These are phyloP conservation scores for Gastrophryne carolinensis DNA, from an alignment of 2,797 vertebrate genomes.

Conservation along the genomic window DNA sequence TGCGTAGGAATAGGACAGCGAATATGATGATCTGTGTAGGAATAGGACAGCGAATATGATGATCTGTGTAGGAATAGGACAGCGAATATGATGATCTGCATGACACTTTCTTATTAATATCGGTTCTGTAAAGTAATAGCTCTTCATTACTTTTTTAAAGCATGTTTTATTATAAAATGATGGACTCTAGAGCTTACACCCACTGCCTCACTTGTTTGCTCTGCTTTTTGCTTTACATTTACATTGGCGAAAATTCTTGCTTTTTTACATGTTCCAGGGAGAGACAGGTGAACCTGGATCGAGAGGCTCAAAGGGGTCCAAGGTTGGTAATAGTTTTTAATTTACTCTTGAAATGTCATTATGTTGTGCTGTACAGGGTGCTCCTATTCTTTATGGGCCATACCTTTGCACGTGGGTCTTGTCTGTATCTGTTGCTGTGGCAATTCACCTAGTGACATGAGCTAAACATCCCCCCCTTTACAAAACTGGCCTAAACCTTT, in stretches of 20 bases:
- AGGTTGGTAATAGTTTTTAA: conserved; percentile 76
- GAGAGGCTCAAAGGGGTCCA: conserved; percentile 90
- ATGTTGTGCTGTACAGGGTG: background rate
- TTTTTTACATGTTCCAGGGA: conserved; percentile 73
- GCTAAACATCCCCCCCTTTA: too few relatives aligned
- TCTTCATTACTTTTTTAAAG: conserved; percentile 1
- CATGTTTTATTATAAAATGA: background rate
- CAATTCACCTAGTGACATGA: conserved; percentile 40
- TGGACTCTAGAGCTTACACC: background rate
- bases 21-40: background rate
- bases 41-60: background rate
- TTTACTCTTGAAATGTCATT: background rate
- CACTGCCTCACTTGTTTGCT: background rate
- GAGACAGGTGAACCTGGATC: conserved; percentile 86
- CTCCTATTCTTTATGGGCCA: background rate
- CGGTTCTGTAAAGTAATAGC: background rate
- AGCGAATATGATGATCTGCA: background rate
- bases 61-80: background rate
- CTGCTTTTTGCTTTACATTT: conserved; percentile 54
- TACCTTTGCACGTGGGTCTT: background rate
- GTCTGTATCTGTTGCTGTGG: background rate
- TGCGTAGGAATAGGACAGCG: background rate
- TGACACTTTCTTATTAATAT: background rate
- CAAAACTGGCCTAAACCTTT: too few relatives aligned
- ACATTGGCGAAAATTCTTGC: conserved; percentile 49